These are phyloP conservation scores for Chesias legatella DNA, from an alignment of 2,888 invertebrate species.

Conservation along the genomic window DNA sequence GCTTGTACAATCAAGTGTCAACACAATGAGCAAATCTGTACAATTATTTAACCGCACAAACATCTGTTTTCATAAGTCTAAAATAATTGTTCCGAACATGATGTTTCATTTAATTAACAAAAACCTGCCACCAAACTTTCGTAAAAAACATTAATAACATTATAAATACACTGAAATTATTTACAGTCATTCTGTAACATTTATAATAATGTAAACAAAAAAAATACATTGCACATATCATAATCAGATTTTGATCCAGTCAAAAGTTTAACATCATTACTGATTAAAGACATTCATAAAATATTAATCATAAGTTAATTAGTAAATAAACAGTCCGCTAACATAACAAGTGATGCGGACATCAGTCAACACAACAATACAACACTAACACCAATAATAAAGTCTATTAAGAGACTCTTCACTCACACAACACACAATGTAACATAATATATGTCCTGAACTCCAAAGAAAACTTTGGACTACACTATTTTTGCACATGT, in stretches of 20 bases:
- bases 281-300: constrained; percentile 29
- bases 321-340: constrained; percentile 54
- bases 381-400: constrained; percentile 20
- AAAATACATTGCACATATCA: constrained; percentile 64
- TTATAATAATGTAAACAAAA: constrained; percentile 41
- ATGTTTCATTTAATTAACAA: constrained; percentile 38
- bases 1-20: constrained; percentile 16
- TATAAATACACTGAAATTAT: constrained; percentile 52
- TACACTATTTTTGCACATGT: no score
- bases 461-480: no score
- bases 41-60: constrained; percentile 15
- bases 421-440: constrained; percentile 19
- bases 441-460: constrained; percentile 3
- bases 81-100: constrained; percentile 30
- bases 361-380: constrained; percentile 67
- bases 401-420: constrained; percentile 11
- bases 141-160: constrained; percentile 56
- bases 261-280: constrained; percentile 47
- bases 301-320: constrained; percentile 49
- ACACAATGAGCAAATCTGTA: constrained; percentile 15
- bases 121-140: constrained; percentile 45
- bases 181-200: constrained; percentile 48
- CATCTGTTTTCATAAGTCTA: constrained; percentile 24
- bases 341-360: constrained; percentile 66
- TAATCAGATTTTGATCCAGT: constrained; percentile 78